These are phyloP conservation scores for Dendrocincla tyrannina DNA, from an alignment of 2,797 vertebrate genomes.

Conservation along the genomic window DNA sequence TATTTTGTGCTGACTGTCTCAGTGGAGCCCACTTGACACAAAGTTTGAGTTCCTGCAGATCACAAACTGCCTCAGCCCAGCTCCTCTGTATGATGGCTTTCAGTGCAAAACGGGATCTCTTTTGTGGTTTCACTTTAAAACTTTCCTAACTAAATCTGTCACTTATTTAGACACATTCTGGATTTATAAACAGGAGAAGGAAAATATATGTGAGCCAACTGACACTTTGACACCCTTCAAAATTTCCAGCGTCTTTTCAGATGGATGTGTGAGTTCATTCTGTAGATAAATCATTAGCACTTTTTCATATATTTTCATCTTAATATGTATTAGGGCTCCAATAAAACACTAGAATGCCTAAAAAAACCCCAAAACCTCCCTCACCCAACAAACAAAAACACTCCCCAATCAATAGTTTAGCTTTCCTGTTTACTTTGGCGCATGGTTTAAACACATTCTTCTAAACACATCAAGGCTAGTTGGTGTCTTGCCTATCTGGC, in stretches of 20 bases:
- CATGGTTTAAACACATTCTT: constrained; percentile 56
- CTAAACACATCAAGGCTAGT: constrained; percentile 36
- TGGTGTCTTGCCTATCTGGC: constrained; percentile 62
- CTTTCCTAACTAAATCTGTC: not conserved
- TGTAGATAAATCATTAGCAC: not conserved
- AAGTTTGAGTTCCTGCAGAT: not conserved
- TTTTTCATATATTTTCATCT: not conserved
- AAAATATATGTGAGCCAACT: not conserved
- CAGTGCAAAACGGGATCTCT: not conserved
- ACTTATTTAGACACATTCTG: not conserved
- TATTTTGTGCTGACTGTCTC: not conserved
- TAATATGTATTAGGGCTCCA: not conserved
- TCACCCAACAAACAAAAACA: not conserved
- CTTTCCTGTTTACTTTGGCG: constrained; percentile 69
- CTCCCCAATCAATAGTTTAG: not conserved
- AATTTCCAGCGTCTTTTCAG: not conserved
- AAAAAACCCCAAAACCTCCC: not conserved
- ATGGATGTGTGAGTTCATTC: not conserved
- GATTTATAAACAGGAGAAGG: not conserved
- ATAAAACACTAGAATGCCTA: not conserved
- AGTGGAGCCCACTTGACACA: not conserved
- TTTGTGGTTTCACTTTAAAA: not conserved
- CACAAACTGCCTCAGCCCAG: not conserved
- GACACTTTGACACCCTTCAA: not conserved
- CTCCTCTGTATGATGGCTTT: not conserved